Percentiles rank a stretch among this genome's conserved stretches.
Conservation (phyloP, 2,888 invertebrate genomes). For the Ormyrus pomaceus region DNA sequence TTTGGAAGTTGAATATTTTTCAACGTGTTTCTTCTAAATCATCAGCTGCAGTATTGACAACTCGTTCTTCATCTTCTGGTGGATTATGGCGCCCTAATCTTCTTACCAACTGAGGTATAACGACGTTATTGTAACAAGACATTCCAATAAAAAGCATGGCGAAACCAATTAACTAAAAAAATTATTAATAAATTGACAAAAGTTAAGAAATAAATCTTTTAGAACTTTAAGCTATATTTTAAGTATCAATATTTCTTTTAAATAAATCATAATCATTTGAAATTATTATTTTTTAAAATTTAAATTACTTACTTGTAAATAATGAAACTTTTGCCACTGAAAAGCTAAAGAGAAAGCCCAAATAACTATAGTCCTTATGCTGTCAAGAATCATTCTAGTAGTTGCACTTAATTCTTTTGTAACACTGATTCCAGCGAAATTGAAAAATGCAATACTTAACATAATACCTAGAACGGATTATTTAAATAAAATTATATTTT, state of each 20-base stretch:
- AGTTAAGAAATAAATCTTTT: not conserved
- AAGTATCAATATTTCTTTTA: too few relatives aligned
- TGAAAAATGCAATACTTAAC: conserved; percentile 94
- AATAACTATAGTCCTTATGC: conserved; percentile 91
- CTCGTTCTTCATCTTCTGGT: conserved; percentile 66
- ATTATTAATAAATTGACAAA: conserved; percentile 11
- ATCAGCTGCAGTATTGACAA: conserved; percentile 70
- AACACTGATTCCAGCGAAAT: conserved; percentile 93
- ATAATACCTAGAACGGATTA: conserved; percentile 81
- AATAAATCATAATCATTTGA: too few relatives aligned
- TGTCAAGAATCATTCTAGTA: conserved; percentile 92
- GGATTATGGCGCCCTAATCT: conserved; percentile 66
- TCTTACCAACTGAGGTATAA: conserved; percentile 72
- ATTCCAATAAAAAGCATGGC: conserved; percentile 86
- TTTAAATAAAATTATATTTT: not conserved
- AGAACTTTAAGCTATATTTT: too few relatives aligned
- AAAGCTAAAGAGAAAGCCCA: conserved; percentile 89
- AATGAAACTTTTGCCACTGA: conserved; percentile 88
- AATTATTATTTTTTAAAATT: too few relatives aligned
- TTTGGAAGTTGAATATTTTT: not conserved
- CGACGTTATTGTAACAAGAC: conserved; percentile 86
- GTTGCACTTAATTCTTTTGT: conserved; percentile 96
- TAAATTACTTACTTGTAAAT: conserved; percentile 79
- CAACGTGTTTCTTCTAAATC: conserved; percentile 61
- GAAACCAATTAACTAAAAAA: conserved; percentile 84